A percentile compares a stretch with the other conserved stretches of the same genome.
Evolutionary conservation across 2,888 invertebrate genomes (phyloP).

Genomic region (Ceraclea dissimilis): DNA sequence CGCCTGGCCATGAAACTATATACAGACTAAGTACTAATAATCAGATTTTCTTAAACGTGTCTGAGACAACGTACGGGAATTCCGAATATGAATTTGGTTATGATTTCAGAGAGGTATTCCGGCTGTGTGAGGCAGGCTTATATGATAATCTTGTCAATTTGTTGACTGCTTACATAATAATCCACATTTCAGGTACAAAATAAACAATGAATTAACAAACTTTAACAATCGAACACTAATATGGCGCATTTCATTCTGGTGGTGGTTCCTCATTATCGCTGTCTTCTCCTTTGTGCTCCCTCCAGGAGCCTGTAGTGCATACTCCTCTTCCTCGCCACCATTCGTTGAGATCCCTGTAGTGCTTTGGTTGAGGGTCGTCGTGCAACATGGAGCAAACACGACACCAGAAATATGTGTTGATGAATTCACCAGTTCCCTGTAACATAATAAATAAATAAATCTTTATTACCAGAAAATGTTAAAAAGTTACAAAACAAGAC

Average conservation of each 20-base stretch:
- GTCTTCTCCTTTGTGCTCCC: slow-evolving; percentile 27
- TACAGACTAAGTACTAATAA: too few species aligned
- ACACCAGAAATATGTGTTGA: slow-evolving; percentile 94
- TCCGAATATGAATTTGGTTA: too few species aligned
- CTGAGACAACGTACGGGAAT: too few species aligned
- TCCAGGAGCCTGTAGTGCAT: slow-evolving; percentile 71
- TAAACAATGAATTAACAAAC: too few species aligned
- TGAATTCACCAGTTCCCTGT: slow-evolving; percentile 89
- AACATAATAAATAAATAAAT: not conserved
- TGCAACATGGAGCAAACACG: slow-evolving; percentile 81
- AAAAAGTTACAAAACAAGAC: not conserved
- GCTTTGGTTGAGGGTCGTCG: slow-evolving; percentile 49
- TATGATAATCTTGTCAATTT: too few species aligned
- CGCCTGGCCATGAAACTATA: too few species aligned
- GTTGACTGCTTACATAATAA: too few species aligned
- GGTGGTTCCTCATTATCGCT: not conserved
- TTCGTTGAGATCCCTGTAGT: slow-evolving; percentile 77
- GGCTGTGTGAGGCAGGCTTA: too few species aligned
- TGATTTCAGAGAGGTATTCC: too few species aligned
- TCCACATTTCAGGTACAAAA: too few species aligned
- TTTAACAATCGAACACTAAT: too few species aligned
- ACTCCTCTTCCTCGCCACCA: slow-evolving; percentile 80
- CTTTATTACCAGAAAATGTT: not conserved
- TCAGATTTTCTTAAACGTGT: too few species aligned
- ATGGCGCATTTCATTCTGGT: not conserved